These are phyloP conservation scores for Eretmochelys imbricata DNA, from an alignment of 2,113 vertebrate genomes.

Conservation along the genomic window DNA sequence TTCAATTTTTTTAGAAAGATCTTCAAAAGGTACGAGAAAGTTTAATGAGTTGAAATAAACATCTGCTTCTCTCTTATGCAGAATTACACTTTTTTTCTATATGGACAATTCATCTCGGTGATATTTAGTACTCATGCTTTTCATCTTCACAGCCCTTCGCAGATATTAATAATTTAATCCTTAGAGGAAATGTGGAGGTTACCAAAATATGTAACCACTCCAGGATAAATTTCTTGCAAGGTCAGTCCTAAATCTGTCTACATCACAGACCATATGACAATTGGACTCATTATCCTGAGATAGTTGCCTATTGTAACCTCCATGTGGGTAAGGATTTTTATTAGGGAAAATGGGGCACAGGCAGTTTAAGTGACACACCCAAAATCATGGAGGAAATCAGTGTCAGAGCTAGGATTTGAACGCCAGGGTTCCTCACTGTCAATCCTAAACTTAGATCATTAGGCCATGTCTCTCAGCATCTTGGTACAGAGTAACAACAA, in stretches of 20 bases:
- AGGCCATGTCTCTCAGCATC: not conserved
- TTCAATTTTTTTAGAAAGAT: not conserved
- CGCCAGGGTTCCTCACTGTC: not conserved
- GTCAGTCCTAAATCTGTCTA: not conserved
- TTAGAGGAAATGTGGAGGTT: not conserved
- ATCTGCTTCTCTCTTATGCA: not conserved
- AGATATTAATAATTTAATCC: not conserved
- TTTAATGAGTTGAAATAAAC: not conserved
- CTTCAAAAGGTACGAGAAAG: not conserved
- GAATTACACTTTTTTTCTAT: not conserved
- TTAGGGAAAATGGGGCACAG: not conserved
- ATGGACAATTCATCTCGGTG: not conserved
- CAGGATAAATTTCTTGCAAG: not conserved
- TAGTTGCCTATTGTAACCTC: not conserved
- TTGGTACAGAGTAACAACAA: rapidly evolving
- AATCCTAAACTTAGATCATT: not conserved
- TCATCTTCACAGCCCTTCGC: not conserved
- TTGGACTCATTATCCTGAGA: rapidly evolving
- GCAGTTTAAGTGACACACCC: not conserved
- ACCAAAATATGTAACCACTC: not conserved
- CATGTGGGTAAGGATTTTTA: not conserved
- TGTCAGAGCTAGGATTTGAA: not conserved
- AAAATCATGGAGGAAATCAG: not conserved
- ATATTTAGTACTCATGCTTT: not conserved
- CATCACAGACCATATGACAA: rapidly evolving